Evolutionary conservation across 64 coral and sea anemone species (phyloP), one percentile per base, ranked within the genome.

Genomic region (Montipora efflorescens): DNA sequence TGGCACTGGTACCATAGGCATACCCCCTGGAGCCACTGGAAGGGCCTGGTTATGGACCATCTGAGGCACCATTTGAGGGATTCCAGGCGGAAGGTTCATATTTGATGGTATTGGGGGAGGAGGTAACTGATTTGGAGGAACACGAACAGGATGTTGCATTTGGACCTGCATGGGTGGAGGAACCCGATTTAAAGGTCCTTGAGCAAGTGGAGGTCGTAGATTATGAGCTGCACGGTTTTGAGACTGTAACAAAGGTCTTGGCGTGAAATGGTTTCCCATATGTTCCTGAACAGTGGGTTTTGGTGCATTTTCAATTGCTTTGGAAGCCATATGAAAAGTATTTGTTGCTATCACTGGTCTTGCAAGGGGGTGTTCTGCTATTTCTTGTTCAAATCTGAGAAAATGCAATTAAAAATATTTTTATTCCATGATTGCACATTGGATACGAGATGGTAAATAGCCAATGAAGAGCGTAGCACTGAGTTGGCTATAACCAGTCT

Each of bases 381-480:
- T 92, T 74, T 99, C 98, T 90, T 99, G 95, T 73, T 99, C 98
- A 96, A 99, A 99, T 76, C 98, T 99, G 61, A 59, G 80, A 67
- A 79, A 22, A 55, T 36, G 2, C 52, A 55, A 7, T 55, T 64
- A 64, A 64, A 64, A 11, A 11, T 12, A 64, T 14, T 64, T 7
- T 64, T 64, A 4, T 12, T 57, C 3, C 11, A 6, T 57, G 53
- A 57, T 57, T 57, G 11, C 53, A 57, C 53, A 36, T 36, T 36
- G 36, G 36, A 36, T 36, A 2, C 0, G 36, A 36, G 36, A 36
- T 36, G 36, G 36, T 36, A 36, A 36, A 36, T 36, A 36, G 36
- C 36, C 36, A 36, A 36, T 36, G 36, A 36, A 36, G 36, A 36
- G 36, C 36, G 36, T 36, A 36, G 36, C 36, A 36, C 28, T 36